phyloP scores from a whole-genome alignment of 2,113 vertebrate species.

The Megaptera novaeangliae region DNA sequence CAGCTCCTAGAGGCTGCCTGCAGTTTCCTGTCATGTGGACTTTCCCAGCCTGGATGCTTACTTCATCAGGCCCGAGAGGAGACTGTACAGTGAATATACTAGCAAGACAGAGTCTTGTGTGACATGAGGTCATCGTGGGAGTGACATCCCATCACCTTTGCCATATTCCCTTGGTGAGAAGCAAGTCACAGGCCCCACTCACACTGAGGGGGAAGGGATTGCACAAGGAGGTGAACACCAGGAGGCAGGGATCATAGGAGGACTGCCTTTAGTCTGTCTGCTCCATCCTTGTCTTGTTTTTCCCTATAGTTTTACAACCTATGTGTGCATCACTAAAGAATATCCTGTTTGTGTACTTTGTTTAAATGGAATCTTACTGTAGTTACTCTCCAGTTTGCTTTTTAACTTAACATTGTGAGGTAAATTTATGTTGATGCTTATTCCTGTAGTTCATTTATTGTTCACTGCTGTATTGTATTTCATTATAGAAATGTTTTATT shows the following conservation, averaged over 20 bases:
- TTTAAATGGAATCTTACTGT: background rate
- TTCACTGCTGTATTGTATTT: background rate
- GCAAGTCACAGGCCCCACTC: background rate
- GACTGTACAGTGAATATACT: background rate
- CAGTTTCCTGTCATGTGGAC: background rate
- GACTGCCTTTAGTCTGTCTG: background rate
- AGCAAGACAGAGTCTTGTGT: background rate
- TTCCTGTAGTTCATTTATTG: background rate
- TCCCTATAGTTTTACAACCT: background rate
- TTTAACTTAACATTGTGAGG: background rate
- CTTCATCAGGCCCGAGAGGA: background rate
- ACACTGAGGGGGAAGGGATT: background rate
- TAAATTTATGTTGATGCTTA: background rate
- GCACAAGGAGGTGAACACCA: background rate
- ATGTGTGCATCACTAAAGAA: background rate
- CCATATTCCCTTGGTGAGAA: background rate
- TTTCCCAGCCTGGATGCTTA: background rate
- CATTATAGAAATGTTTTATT: background rate
- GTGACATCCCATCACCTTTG: background rate
- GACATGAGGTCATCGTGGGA: background rate
- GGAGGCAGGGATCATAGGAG: background rate
- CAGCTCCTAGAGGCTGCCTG: background rate
- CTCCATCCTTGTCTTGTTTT: background rate
- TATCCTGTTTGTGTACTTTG: background rate
- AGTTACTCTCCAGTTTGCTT: background rate